Evolutionary conservation across 2,113 vertebrate genomes (phyloP).

Genomic region (Sclerurus mexicanus): DNA sequence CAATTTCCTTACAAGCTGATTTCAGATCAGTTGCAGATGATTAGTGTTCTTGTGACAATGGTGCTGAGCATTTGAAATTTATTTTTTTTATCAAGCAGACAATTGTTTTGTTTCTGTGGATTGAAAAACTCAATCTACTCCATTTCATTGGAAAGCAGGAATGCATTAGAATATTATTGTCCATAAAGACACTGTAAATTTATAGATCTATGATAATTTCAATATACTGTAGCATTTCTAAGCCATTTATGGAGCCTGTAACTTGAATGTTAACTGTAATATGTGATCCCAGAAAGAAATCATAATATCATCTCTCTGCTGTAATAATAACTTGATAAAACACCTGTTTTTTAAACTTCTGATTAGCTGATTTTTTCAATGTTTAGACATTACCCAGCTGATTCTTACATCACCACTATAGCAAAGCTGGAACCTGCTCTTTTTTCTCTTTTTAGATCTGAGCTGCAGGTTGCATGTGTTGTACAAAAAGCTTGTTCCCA

Average conservation of each 20-base stretch:
- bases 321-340: not conserved
- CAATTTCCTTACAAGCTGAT: not conserved
- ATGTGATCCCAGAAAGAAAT: not conserved
- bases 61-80: not conserved
- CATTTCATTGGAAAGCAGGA: not conserved
- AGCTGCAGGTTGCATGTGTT: not conserved
- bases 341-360: not conserved
- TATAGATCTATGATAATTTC: not conserved
- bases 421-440: not conserved
- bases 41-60: not conserved
- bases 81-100: not conserved
- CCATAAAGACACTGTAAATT: not conserved
- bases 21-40: conserved; percentile 9
- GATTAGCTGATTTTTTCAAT: not conserved
- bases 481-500: not conserved
- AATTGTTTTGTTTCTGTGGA: not conserved
- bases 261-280: not conserved
- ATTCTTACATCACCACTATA: not conserved
- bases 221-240: not conserved
- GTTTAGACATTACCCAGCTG: not conserved
- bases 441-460: not conserved
- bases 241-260: not conserved
- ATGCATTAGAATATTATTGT: not conserved
- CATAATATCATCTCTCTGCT: not conserved
- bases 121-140: not conserved